These are phyloP conservation scores for Chascanopsetta lugubris DNA, from an alignment of 2,113 vertebrate genomes.

Conservation along the genomic window DNA sequence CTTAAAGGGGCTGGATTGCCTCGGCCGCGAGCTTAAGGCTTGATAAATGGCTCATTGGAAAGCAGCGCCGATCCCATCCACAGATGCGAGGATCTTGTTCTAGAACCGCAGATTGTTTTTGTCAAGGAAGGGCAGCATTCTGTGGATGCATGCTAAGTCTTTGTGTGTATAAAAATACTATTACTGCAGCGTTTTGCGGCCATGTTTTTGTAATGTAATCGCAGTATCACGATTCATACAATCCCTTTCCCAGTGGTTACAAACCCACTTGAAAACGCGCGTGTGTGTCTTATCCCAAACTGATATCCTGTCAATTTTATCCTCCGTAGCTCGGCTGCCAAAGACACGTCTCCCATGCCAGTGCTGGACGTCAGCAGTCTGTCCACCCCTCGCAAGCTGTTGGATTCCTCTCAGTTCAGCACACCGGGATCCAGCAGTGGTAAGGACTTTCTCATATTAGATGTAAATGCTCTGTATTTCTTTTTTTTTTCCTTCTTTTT, in stretches of 20 bases:
- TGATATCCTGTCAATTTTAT: constrained; percentile 5
- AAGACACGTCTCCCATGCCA: constrained; percentile 86
- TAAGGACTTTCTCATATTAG: constrained; percentile 68
- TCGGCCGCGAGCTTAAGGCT: constrained; percentile 55
- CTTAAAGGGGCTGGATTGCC: constrained; percentile 61
- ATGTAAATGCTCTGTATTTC: no score
- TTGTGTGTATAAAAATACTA: constrained; percentile 26
- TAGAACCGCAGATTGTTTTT: constrained; percentile 57
- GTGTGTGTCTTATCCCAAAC: not conserved
- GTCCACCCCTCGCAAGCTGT: constrained; percentile 91
- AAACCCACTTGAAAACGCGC: no score
- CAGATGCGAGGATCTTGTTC: constrained; percentile 36
- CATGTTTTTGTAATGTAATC: not conserved
- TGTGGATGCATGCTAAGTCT: constrained; percentile 2
- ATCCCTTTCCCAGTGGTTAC: no score
- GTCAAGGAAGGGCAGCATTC: constrained; percentile 31
- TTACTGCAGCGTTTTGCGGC: constrained; percentile 7
- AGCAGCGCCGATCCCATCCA: constrained; percentile 48
- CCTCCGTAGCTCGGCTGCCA: constrained; percentile 80
- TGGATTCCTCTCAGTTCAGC: constrained; percentile 89
- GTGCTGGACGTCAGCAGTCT: constrained; percentile 89
- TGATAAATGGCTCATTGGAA: constrained; percentile 78
- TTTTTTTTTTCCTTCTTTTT: no score
- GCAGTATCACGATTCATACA: not conserved
- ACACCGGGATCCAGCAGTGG: constrained; percentile 84